Base-by-base conservation (phyloP, 2,888 invertebrate species). In the Sthenelais limicola region DNA sequence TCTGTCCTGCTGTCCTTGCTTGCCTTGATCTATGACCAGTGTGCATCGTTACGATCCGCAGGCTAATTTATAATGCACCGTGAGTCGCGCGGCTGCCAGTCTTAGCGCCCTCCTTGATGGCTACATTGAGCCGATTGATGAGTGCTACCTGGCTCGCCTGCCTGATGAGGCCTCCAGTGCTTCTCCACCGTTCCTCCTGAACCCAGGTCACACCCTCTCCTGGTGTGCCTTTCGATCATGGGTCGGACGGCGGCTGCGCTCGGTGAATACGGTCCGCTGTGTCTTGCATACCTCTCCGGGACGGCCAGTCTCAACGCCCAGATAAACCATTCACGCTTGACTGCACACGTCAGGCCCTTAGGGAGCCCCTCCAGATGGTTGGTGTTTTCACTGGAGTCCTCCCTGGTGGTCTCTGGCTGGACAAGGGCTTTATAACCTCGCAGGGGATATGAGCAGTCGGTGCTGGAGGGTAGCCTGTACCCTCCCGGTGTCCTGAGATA, bases 61-160 rank as follows among this genome's bases (percentile, higher is more conserved):
- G 38, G 38, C 62, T 38, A 38, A 35, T 62, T 62, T 26, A 38
- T 38, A 38, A 62, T 62, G 62, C 62, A 62, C 21, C 35, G 26
- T 35, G 24, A 1, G 38, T 24, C 62, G 38, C 35, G 62, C 24
- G 24, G 15, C 62, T 35, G 38, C 62, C 62, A 56, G 24, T 62
- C 62, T 62, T 62, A 62, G 62, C 62, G 62, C 62, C 62, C 62
- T 56, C 62, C 35, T 21, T 62, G 62, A 62, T 62, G 62, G 62
- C 62, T 62, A 62, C 62, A 62, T 62, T 62, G 38, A 62, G 62
- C 62, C 62, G 43, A 62, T 62, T 62, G 62, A 62, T 62, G 62
- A 62, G 62, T 28, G 38, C 38, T 4, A 43, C 21, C 62, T 62
- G 62, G 62, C 38, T 15, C 38, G 24, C 38, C 62, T 26, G 35